Conservation (phyloP, 1,140 invertebrate genomes). For the Ceratina australensis region DNA sequence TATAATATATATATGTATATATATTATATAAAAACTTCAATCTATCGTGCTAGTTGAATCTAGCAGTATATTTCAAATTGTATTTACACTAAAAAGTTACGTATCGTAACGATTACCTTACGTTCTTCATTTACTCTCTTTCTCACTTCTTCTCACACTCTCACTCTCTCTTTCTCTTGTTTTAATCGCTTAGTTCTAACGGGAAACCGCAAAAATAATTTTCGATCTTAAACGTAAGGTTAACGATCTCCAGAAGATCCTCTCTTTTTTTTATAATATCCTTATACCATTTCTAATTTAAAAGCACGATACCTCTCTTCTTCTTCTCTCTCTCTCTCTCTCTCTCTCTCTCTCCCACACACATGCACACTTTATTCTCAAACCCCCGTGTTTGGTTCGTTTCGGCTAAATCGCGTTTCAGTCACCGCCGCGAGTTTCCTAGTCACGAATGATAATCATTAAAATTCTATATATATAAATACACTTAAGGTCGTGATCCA, state of each 20-base stretch:
- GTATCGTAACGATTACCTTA: constrained; percentile 19
- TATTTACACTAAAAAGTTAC: constrained; percentile 69
- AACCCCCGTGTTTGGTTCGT: too few species aligned
- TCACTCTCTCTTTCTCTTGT: too few species aligned
- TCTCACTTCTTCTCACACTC: not conserved
- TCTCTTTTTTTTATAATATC: not conserved
- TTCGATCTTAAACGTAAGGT: constrained; percentile 54
- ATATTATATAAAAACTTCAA: constrained; percentile 26
- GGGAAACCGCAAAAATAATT: constrained; percentile 62
- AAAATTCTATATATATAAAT: constrained; percentile 56
- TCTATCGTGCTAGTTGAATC: constrained; percentile 36
- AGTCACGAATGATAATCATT: constrained; percentile 62
- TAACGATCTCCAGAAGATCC: constrained; percentile 19
- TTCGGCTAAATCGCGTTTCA: too few species aligned
- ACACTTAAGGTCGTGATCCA: constrained; percentile 84
- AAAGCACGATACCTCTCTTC: not conserved
- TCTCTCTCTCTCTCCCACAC: not conserved
- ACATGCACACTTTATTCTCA: too few species aligned
- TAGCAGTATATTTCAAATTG: constrained; percentile 42
- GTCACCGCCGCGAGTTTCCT: constrained; percentile 34
- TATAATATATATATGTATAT: constrained; percentile 23
- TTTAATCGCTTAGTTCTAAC: constrained; percentile 41
- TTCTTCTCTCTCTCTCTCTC: not conserved
- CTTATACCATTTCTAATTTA: constrained; percentile 21
- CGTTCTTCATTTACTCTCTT: constrained; percentile 3